Percentiles rank a stretch among this genome's conserved stretches.
phyloP scores from a whole-genome alignment of 1,140 invertebrate genomes.

The Aphis gossypii region DNA sequence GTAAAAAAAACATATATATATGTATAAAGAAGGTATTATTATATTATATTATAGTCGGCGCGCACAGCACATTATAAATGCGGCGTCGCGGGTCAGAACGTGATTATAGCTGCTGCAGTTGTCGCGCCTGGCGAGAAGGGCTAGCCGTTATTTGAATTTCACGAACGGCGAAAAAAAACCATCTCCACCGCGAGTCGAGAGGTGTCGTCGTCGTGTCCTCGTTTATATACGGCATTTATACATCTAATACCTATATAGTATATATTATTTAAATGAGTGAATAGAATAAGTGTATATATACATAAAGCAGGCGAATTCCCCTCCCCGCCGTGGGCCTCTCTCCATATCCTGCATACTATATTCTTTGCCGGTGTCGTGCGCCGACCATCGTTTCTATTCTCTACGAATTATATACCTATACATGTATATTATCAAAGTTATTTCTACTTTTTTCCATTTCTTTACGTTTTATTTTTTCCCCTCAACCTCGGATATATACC shows the following conservation, averaged over 20 bases:
- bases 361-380: background rate
- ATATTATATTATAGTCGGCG: background rate
- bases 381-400: background rate
- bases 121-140: background rate
- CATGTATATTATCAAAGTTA: background rate
- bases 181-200: background rate
- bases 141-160: constrained; percentile 46
- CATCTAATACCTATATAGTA: background rate
- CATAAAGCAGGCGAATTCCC: background rate
- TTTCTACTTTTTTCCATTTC: background rate
- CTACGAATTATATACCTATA: background rate
- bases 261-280: constrained; percentile 38
- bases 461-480: background rate
- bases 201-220: constrained; percentile 51
- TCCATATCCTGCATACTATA: background rate
- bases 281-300: background rate
- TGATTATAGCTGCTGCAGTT: constrained; percentile 26
- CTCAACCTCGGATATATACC: background rate
- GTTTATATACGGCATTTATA: background rate
- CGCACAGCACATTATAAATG: background rate
- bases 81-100: constrained; percentile 41
- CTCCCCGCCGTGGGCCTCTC: background rate
- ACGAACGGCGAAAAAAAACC: constrained; percentile 23
- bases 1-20: background rate
- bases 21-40: background rate